Conservation (phyloP, 2,888 invertebrate species). For the Aphodius granarius region DNA sequence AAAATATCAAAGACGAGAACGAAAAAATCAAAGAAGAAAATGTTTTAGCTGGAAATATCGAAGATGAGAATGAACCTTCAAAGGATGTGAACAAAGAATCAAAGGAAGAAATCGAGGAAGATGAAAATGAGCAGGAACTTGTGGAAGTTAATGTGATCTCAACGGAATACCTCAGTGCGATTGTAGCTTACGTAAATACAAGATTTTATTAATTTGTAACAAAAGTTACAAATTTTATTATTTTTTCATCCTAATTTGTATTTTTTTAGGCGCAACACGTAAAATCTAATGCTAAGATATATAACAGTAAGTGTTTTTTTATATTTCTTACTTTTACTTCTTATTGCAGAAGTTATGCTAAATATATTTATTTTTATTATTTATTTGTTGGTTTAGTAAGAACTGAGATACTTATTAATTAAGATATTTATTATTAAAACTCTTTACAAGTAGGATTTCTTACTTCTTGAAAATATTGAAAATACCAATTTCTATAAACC, state of each 20-base stretch:
- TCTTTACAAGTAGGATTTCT: too few relatives aligned
- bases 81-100: conserved; percentile 34
- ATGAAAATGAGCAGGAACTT: conserved; percentile 10
- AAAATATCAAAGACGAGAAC: conserved; percentile 2
- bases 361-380: too few relatives aligned
- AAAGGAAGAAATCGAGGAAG: conserved; percentile 19
- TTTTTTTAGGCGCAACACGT: conserved; percentile 45
- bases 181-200: conserved; percentile 35
- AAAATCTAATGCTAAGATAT: conserved; percentile 39
- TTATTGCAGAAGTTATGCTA: too few relatives aligned
- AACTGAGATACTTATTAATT: too few relatives aligned
- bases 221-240: neutral
- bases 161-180: conserved; percentile 30
- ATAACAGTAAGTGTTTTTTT: conserved; percentile 40
- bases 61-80: conserved; percentile 36
- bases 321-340: neutral
- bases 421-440: too few relatives aligned
- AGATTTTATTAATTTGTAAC: neutral
- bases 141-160: conserved; percentile 33
- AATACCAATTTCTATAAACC: too few relatives aligned
- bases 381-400: too few relatives aligned
- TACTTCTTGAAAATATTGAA: too few relatives aligned
- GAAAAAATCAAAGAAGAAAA: conserved; percentile 17
- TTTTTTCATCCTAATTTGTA: conserved; percentile 18
- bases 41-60: conserved; percentile 45